A percentile compares a stretch with the other conserved stretches of the same genome.
Conservation (phyloP, 2,888 invertebrate species). For the Chelonus formosanus region DNA sequence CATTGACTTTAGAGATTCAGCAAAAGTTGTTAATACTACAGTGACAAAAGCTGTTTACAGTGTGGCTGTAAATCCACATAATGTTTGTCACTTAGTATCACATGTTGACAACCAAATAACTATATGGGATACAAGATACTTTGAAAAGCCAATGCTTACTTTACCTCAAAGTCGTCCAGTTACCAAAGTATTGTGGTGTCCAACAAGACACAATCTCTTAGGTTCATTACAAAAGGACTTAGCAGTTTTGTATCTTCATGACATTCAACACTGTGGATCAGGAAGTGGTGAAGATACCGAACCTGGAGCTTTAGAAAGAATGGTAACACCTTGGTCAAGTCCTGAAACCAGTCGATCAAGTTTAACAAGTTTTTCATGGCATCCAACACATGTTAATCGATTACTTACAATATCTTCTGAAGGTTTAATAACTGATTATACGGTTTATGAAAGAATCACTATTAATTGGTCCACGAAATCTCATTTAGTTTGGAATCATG, state of each 20-base stretch:
- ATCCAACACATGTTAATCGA: conserved; percentile 81
- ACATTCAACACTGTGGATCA: conserved; percentile 77
- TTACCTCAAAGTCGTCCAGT: conserved; percentile 76
- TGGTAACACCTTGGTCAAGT: conserved; percentile 65
- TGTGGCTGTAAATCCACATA: conserved; percentile 80
- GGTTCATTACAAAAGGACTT: conserved; percentile 82
- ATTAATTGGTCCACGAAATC: conserved; percentile 81
- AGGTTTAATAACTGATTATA: conserved; percentile 73
- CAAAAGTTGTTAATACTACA: conserved; percentile 74
- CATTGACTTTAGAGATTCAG: conserved; percentile 86
- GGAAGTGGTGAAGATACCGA: conserved; percentile 78
- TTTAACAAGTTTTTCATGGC: conserved; percentile 84
- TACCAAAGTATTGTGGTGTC: conserved; percentile 86
- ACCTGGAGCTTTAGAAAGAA: conserved; percentile 78
- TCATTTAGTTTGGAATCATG: conserved; percentile 79
- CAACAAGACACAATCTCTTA: conserved; percentile 84
- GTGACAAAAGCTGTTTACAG: conserved; percentile 87
- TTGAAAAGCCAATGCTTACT: conserved; percentile 83
- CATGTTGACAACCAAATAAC: conserved; percentile 82
- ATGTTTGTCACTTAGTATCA: conserved; percentile 83
- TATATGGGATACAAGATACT: conserved; percentile 88
- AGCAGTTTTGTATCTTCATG: conserved; percentile 79
- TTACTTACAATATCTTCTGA: conserved; percentile 72
- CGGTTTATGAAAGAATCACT: conserved; percentile 83
- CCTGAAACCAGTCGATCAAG: conserved; percentile 56